phyloP scores from a whole-genome alignment of 2,797 vertebrate genomes.

The Trematomus bernacchii region DNA sequence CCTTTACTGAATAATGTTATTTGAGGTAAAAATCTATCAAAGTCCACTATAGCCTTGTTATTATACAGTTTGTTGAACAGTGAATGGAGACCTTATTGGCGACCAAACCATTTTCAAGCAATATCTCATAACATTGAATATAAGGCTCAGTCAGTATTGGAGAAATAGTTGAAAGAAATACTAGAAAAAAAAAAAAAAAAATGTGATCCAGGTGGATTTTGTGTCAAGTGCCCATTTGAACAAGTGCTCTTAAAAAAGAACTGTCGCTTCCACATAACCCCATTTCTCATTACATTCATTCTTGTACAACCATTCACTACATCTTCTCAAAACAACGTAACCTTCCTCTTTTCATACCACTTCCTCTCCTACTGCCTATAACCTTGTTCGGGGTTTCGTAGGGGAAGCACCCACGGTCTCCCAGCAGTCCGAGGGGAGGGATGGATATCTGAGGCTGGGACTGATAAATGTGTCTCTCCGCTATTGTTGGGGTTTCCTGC shows the following conservation, averaged over 20 bases:
- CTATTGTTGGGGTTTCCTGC: conserved; percentile 74
- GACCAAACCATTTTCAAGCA: not conserved
- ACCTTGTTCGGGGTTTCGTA: conserved; percentile 13
- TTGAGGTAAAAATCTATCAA: not conserved
- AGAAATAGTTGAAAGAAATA: not conserved
- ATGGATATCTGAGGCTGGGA: not conserved
- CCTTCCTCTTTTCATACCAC: not conserved
- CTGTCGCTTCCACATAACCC: conserved; percentile 8
- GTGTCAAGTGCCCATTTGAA: not conserved
- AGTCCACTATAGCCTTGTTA: not conserved
- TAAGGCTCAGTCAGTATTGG: not conserved
- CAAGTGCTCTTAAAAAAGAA: conserved; percentile 9
- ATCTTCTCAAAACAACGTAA: conserved; percentile 7
- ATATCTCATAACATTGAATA: not conserved
- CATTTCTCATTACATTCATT: not conserved
- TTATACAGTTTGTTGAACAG: not conserved
- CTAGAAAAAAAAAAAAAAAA: not conserved
- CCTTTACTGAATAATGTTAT: not conserved
- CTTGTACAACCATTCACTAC: not conserved
- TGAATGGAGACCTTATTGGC: not conserved
- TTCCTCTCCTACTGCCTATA: conserved; percentile 4
- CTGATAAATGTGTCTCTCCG: conserved; percentile 35
- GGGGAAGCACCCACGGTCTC: conserved; percentile 1
- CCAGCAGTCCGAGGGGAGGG: not conserved
- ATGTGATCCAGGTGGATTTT: not conserved